Conservation (phyloP, 2,113 vertebrate genomes). For the Albula glossodonta region DNA sequence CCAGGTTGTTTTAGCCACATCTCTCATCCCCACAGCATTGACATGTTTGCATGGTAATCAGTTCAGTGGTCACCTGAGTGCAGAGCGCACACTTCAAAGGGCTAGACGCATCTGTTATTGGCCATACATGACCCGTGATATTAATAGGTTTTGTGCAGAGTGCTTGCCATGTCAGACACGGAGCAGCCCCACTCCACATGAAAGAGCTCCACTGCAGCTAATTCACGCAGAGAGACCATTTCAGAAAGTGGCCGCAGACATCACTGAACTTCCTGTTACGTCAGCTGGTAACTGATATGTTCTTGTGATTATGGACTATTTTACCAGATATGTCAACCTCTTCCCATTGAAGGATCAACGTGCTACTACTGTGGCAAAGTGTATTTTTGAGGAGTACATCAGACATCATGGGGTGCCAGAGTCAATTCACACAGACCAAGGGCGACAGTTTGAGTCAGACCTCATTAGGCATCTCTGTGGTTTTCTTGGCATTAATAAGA, state of each 20-base stretch:
- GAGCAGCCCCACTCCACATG: constrained; percentile 16
- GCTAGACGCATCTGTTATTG: constrained; percentile 33
- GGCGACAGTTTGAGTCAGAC: background rate
- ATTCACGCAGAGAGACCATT: constrained; percentile 29
- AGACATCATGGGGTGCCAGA: background rate
- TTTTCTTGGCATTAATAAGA: background rate
- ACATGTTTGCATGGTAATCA: too few species aligned
- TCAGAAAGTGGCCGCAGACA: constrained; percentile 8
- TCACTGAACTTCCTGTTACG: too few species aligned
- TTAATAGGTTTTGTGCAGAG: constrained; percentile 32
- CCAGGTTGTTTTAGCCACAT: background rate
- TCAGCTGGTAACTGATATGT: constrained; percentile 19
- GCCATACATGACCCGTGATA: constrained; percentile 35
- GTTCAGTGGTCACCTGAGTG: constrained; percentile 30
- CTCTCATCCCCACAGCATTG: background rate
- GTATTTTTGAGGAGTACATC: background rate
- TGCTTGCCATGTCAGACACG: constrained; percentile 33
- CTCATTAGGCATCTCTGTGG: background rate
- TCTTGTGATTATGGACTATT: constrained; percentile 21
- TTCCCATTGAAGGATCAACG: background rate
- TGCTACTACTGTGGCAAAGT: background rate
- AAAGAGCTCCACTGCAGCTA: constrained; percentile 22
- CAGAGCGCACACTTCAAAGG: constrained; percentile 20
- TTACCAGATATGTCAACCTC: constrained; percentile 10
- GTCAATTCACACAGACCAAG: background rate